These are phyloP conservation scores for Eupithecia subfuscata DNA, from an alignment of 2,888 invertebrate species.

Conservation along the genomic window DNA sequence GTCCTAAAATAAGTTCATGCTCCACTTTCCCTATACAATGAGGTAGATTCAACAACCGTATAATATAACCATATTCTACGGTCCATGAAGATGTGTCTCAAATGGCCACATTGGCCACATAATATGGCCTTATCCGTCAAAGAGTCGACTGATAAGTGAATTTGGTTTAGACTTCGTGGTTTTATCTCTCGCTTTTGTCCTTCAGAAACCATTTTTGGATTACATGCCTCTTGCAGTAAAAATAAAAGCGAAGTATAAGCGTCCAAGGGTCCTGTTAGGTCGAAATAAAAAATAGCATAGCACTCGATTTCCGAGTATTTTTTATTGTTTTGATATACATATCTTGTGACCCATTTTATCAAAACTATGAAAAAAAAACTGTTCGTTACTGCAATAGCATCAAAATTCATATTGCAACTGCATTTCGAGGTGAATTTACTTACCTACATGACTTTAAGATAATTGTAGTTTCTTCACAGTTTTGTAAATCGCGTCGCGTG, in stretches of 20 bases:
- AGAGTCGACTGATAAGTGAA: neutral
- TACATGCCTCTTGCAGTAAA: neutral
- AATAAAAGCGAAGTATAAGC: neutral
- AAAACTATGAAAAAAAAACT: neutral
- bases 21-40: constrained; percentile 62
- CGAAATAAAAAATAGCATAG: too few species aligned
- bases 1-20: constrained; percentile 51
- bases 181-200: neutral
- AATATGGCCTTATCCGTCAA: neutral
- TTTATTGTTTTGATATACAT: neutral
- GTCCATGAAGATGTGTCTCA: constrained; percentile 8
- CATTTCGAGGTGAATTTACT: neutral
- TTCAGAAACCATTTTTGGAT: neutral
- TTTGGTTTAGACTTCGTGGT: neutral
- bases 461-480: neutral
- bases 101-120: constrained; percentile 6
- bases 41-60: constrained; percentile 49
- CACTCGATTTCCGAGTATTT: too few species aligned
- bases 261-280: too few species aligned
- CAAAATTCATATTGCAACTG: neutral
- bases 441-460: neutral
- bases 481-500: neutral
- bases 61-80: constrained; percentile 41
- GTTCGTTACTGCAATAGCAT: neutral
- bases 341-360: neutral